phyloP scores from a whole-genome alignment of 37 sponge, comb jelly and placozoan genomes.

The Chondrilla cf. caribensis region DNA sequence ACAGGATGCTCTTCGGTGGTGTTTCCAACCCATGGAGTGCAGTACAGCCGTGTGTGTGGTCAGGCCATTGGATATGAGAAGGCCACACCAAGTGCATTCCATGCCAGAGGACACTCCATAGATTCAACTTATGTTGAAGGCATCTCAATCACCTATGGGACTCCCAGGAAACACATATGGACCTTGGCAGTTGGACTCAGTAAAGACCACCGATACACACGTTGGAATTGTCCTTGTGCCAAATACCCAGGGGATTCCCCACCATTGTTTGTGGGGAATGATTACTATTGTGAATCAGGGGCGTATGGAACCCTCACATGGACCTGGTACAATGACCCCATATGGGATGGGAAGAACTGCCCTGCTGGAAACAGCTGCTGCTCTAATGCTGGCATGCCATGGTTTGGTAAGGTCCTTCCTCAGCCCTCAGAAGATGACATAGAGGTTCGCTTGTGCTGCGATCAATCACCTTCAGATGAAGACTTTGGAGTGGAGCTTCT shows the following conservation, averaged over 20 bases:
- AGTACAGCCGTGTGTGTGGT: background rate
- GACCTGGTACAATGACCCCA: background rate
- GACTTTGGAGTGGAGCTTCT: background rate
- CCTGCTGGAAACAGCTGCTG: slow-evolving; percentile 14
- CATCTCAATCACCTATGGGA: slow-evolving; percentile 5
- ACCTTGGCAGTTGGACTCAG: background rate
- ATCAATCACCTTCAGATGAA: background rate
- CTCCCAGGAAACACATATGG: background rate
- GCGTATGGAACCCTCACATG: background rate
- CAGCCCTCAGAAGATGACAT: background rate
- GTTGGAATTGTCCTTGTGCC: background rate
- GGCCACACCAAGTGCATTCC: background rate
- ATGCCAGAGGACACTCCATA: background rate
- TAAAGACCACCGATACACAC: background rate
- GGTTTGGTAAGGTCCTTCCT: background rate
- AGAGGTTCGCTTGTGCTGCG: background rate
- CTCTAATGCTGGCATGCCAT: slow-evolving; percentile 12
- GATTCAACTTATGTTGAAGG: slow-evolving; percentile 4
- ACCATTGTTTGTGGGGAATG: background rate
- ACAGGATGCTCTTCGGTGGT: background rate
- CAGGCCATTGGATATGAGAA: background rate
- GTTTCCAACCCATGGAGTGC: background rate
- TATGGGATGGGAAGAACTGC: slow-evolving; percentile 3
- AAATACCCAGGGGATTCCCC: slow-evolving; percentile 11
- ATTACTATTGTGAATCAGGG: slow-evolving; percentile 17